Conservation (phyloP, 2,888 invertebrate species). For the Stratiomys singularior region DNA sequence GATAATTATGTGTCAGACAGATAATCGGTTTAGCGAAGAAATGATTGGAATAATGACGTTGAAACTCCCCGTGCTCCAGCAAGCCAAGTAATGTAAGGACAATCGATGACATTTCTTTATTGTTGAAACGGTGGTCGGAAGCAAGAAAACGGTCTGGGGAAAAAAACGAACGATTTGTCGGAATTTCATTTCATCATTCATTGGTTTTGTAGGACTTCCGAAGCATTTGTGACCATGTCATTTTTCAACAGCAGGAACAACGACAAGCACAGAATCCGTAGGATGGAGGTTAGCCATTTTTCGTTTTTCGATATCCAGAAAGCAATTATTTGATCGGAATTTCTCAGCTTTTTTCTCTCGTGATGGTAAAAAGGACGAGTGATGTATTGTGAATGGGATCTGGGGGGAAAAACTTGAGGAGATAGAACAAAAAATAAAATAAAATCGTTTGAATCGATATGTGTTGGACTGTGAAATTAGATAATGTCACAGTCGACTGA, state of each 20-base stretch:
- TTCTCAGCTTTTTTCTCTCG: neutral
- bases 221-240: slow-evolving; percentile 18
- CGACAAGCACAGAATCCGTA: neutral
- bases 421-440: neutral
- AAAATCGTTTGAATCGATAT: neutral
- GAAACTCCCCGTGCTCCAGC: neutral
- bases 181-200: slow-evolving; percentile 45
- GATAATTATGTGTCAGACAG: slow-evolving; percentile 45
- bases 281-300: neutral
- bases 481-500: neutral
- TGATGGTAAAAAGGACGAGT: too few species aligned
- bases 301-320: neutral
- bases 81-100: slow-evolving; percentile 22
- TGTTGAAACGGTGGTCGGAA: neutral
- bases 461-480: neutral
- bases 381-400: neutral
- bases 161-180: slow-evolving; percentile 20
- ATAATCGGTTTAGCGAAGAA: slow-evolving; percentile 44
- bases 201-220: slow-evolving; percentile 36
- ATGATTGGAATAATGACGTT: slow-evolving; percentile 33
- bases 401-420: neutral
- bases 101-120: slow-evolving; percentile 42
- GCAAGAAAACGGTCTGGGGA: neutral
- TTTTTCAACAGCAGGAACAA: neutral
- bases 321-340: slow-evolving; percentile 13